A percentile compares a stretch with the other conserved stretches of the same genome.
phyloP scores from a whole-genome alignment of 2,888 invertebrate species.

The Nephrotoma flavescens region DNA sequence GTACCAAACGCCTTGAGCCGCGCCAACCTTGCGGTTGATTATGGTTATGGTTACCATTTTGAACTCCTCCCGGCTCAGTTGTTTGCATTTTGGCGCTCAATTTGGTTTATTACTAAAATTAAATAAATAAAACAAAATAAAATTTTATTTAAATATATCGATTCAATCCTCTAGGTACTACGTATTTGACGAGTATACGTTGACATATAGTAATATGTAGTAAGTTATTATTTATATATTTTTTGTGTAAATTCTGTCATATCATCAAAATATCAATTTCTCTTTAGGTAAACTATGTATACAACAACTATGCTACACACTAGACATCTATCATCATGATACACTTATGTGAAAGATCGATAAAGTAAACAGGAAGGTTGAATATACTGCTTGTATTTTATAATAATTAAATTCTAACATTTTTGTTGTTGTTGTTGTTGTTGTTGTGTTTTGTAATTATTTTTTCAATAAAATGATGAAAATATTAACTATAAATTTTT shows the following conservation, averaged over 20 bases:
- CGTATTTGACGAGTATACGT: background rate
- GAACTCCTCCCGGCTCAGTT: slow-evolving; percentile 25
- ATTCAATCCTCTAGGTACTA: background rate
- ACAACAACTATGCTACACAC: background rate
- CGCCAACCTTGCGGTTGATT: slow-evolving; percentile 40
- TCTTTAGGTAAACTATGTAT: background rate
- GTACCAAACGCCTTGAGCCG: slow-evolving; percentile 77
- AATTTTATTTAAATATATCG: background rate
- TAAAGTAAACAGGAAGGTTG: background rate
- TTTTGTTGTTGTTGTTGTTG: background rate
- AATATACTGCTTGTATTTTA: background rate
- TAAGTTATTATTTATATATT: background rate
- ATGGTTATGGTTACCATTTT: slow-evolving; percentile 18
- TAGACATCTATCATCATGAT: background rate
- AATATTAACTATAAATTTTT: background rate
- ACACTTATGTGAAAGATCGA: background rate
- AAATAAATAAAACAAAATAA: slow-evolving; percentile 9
- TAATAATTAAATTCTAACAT: background rate
- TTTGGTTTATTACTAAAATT: slow-evolving; percentile 9
- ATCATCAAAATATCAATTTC: background rate
- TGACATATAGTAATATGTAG: background rate
- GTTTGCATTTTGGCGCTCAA: slow-evolving; percentile 26
- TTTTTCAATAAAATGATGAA: background rate
- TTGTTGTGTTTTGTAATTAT: background rate
- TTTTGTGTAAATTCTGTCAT: background rate